Percentiles rank a stretch among this genome's conserved stretches.
Conservation (phyloP, 2,888 invertebrate species). For the Lydus trimaculatus region DNA sequence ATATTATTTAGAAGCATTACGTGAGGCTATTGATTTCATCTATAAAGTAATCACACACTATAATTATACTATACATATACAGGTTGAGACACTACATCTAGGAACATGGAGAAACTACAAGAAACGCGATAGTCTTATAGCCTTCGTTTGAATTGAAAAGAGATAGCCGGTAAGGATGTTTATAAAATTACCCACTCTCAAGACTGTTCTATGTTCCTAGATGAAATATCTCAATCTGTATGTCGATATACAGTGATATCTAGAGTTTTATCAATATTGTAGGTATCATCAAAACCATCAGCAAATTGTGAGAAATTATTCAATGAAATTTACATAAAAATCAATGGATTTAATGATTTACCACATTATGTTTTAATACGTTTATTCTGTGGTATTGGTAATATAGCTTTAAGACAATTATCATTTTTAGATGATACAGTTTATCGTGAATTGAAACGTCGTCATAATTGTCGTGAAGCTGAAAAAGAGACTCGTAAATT, state of each 20-base stretch:
- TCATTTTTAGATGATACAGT: slow-evolving; percentile 83
- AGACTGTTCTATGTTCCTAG: too few relatives aligned
- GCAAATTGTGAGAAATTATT: slow-evolving; percentile 54
- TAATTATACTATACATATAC: too few relatives aligned
- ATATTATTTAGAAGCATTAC: slow-evolving; percentile 66
- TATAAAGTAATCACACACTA: slow-evolving; percentile 68
- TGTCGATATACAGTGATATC: too few relatives aligned
- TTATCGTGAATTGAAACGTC: slow-evolving; percentile 81
- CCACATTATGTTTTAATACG: slow-evolving; percentile 35
- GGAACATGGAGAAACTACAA: too few relatives aligned
- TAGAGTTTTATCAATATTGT: too few relatives aligned
- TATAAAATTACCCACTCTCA: too few relatives aligned
- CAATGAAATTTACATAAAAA: slow-evolving; percentile 33
- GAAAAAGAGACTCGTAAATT: slow-evolving; percentile 62
- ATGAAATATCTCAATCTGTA: too few relatives aligned
- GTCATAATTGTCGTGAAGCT: slow-evolving; percentile 60
- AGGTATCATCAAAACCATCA: slow-evolving; percentile 64
- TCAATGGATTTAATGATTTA: slow-evolving; percentile 12
- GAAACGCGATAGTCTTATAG: too few relatives aligned
- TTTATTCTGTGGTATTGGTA: slow-evolving; percentile 50
- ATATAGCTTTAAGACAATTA: slow-evolving; percentile 79
- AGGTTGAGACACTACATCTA: too few relatives aligned
- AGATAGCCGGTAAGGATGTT: too few relatives aligned
- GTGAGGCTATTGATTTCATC: slow-evolving; percentile 67
- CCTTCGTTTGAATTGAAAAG: too few relatives aligned